Conservation (phyloP, 2,888 invertebrate species). For the Tetragnatha montana region DNA sequence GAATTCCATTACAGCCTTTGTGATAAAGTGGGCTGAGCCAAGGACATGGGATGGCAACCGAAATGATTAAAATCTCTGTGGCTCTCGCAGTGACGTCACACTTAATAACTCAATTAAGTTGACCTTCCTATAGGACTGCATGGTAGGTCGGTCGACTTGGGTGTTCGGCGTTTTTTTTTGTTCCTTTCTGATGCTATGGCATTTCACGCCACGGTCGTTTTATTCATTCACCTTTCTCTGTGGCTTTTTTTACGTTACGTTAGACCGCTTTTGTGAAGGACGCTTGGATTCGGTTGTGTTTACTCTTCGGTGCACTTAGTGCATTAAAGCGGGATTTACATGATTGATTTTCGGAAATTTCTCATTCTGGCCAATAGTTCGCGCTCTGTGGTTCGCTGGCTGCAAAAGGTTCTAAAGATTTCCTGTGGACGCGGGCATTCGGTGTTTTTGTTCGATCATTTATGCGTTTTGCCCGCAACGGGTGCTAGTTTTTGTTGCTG, state of each 20-base stretch:
- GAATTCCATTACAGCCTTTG: slow-evolving; percentile 44
- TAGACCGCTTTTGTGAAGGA: slow-evolving; percentile 27
- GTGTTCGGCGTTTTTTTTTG: slow-evolving; percentile 12
- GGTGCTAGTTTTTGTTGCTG: neutral
- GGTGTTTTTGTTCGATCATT: neutral
- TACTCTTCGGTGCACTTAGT: slow-evolving; percentile 20
- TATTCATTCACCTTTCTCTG: slow-evolving; percentile 5
- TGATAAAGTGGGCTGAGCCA: slow-evolving; percentile 50
- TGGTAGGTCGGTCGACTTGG: slow-evolving; percentile 38
- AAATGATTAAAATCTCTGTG: slow-evolving; percentile 53
- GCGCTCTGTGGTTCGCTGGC: neutral
- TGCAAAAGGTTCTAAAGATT: slow-evolving; percentile 5
- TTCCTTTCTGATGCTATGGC: neutral
- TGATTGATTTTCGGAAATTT: slow-evolving; percentile 27
- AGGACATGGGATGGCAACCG: slow-evolving; percentile 40
- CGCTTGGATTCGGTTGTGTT: slow-evolving; percentile 9
- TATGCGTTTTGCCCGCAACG: neutral
- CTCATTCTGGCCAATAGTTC: slow-evolving; percentile 11
- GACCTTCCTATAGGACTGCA: slow-evolving; percentile 27
- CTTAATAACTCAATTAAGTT: slow-evolving; percentile 49
- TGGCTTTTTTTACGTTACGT: neutral
- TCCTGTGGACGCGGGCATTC: neutral
- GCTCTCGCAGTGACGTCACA: slow-evolving; percentile 39
- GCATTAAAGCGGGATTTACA: slow-evolving; percentile 11
- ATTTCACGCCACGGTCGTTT: slow-evolving; percentile 4